Evolutionary conservation across 2,888 invertebrate genomes (phyloP).

Genomic region (Bursaphelenchus okinawaensis): DNA sequence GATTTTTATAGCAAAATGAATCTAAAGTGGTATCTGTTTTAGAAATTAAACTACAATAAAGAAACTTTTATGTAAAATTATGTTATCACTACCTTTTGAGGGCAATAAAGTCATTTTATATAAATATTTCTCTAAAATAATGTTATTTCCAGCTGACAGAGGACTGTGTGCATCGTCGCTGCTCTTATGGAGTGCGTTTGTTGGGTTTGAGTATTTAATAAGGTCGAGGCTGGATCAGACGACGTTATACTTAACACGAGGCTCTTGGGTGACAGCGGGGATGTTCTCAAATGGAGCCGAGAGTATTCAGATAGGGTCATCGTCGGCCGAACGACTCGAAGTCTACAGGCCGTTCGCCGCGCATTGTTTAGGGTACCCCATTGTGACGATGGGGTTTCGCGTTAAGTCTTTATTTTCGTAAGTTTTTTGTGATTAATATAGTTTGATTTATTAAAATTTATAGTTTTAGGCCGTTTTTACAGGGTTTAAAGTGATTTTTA

Average conservation of each 20-base stretch:
- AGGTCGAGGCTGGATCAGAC: slow-evolving; percentile 33
- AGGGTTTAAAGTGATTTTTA: background rate
- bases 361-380: slow-evolving; percentile 81
- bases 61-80: too few species aligned
- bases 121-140: too few species aligned
- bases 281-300: slow-evolving; percentile 29
- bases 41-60: too few species aligned
- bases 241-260: slow-evolving; percentile 33
- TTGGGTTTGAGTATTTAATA: slow-evolving; percentile 39
- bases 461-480: too few species aligned
- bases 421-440: slow-evolving; percentile 14
- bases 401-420: slow-evolving; percentile 84
- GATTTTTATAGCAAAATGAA: too few species aligned
- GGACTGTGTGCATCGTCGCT: slow-evolving; percentile 34
- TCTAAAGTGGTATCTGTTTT: too few species aligned
- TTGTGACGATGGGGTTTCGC: slow-evolving; percentile 88
- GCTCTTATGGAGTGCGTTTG: slow-evolving; percentile 34
- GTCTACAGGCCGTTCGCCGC: slow-evolving; percentile 45
- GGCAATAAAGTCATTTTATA: too few species aligned
- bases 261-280: slow-evolving; percentile 35
- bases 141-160: slow-evolving; percentile 34
- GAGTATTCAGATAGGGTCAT: slow-evolving; percentile 15
- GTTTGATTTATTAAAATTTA: too few species aligned
- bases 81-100: too few species aligned
- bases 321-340: slow-evolving; percentile 15